Evolutionary conservation across 2,113 vertebrate species (phyloP).

Genomic region (Elephas maximus): DNA sequence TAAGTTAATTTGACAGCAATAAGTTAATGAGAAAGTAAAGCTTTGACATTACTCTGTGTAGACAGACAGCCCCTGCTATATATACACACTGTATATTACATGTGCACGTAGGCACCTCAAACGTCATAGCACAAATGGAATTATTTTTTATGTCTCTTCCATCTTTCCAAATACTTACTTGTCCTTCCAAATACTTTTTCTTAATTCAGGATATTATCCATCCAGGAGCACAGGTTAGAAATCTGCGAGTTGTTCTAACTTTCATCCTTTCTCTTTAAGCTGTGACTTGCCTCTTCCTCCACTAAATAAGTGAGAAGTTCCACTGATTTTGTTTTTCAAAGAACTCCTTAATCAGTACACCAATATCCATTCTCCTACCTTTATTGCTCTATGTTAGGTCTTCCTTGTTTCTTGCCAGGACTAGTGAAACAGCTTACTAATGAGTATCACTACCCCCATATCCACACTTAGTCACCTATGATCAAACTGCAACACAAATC

Average conservation of each 20-base stretch:
- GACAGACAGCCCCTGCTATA: neutral
- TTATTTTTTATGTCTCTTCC: neutral
- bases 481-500: neutral
- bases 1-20: slow-evolving; percentile 58
- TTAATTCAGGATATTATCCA: neutral
- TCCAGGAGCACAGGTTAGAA: neutral
- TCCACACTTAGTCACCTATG: too few relatives aligned
- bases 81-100: neutral
- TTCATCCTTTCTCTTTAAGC: neutral
- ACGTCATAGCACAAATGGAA: neutral
- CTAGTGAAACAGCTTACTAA: neutral
- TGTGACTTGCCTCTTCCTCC: neutral
- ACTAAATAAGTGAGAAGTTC: neutral
- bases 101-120: neutral
- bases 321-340: neutral
- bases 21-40: slow-evolving; percentile 62
- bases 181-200: neutral
- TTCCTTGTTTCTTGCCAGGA: neutral
- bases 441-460: neutral
- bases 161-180: neutral
- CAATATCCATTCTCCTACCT: neutral
- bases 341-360: neutral
- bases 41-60: neutral
- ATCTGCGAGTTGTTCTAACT: neutral
- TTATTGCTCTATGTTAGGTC: neutral